phyloP scores from a whole-genome alignment of 2,888 invertebrate species.

The Pteria penguin region DNA sequence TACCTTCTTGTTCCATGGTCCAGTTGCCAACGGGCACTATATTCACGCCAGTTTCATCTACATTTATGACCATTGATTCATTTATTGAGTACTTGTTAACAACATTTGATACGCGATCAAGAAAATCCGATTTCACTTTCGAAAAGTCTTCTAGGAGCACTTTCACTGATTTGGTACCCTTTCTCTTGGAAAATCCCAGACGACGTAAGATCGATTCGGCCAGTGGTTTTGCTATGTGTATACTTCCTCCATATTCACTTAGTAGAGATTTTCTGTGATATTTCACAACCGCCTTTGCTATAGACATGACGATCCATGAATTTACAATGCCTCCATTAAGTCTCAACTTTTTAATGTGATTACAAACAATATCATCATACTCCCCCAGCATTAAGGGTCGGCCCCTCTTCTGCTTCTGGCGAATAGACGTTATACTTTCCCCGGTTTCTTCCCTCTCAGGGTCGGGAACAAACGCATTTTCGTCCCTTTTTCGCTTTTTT shows the following conservation, averaged over 20 bases:
- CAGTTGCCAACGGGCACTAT: slow-evolving; percentile 39
- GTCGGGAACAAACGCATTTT: no score
- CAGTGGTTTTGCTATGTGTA: background rate
- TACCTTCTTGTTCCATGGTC: slow-evolving; percentile 34
- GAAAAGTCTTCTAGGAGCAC: background rate
- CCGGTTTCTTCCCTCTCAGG: no score
- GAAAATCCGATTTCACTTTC: slow-evolving; percentile 1
- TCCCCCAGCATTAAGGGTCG: slow-evolving; percentile 2
- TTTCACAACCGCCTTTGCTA: background rate
- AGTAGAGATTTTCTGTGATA: background rate
- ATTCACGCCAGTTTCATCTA: slow-evolving; percentile 40
- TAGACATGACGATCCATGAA: slow-evolving; percentile 2
- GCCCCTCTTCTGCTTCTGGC: no score
- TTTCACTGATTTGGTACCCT: background rate
- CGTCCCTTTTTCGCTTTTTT: no score
- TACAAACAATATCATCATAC: background rate
- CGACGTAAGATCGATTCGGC: slow-evolving; percentile 5
- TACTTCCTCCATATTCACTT: background rate
- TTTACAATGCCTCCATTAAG: background rate
- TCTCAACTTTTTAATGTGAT: background rate
- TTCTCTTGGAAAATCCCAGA: background rate
- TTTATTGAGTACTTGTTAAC: slow-evolving; percentile 31
- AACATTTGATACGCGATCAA: background rate
- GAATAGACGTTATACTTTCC: no score
- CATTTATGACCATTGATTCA: slow-evolving; percentile 37